A percentile compares a stretch with the other conserved stretches of the same genome.
These are phyloP conservation scores for Galerucella pusilla DNA, from an alignment of 2,888 invertebrate genomes.

Conservation along the genomic window DNA sequence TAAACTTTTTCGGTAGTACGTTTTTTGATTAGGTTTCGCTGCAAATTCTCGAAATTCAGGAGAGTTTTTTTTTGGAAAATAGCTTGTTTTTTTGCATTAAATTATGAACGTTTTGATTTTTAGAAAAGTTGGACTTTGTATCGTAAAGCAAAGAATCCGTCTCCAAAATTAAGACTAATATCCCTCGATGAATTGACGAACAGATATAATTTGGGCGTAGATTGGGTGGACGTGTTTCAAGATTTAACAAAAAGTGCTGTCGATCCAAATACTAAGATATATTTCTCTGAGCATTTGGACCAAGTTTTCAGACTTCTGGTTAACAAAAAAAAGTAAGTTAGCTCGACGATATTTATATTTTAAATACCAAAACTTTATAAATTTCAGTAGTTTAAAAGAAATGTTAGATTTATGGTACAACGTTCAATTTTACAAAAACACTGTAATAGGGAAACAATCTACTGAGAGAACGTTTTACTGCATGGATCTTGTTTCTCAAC, in stretches of 20 bases:
- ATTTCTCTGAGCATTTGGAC: constrained; percentile 15
- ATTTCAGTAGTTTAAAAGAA: constrained; percentile 25
- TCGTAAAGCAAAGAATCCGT: constrained; percentile 1
- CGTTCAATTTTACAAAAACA: constrained; percentile 27
- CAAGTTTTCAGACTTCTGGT: constrained; percentile 13
- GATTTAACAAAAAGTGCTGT: constrained; percentile 19
- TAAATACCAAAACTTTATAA: neutral
- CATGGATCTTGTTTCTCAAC: constrained; percentile 25
- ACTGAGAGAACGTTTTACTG: constrained; percentile 15
- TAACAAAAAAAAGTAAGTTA: constrained; percentile 22
- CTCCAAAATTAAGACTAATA: constrained; percentile 5
- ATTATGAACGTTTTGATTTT: neutral
- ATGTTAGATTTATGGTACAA: constrained; percentile 36
- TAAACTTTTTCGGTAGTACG: too few species aligned
- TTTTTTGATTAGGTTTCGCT: too few species aligned
- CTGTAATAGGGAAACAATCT: constrained; percentile 11
- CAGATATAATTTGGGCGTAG: constrained; percentile 16
- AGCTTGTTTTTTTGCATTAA: too few species aligned
- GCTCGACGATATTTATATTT: neutral
- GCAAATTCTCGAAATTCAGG: too few species aligned
- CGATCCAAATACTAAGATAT: constrained; percentile 19
- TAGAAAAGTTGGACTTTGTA: constrained; percentile 15
- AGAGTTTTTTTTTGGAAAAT: too few species aligned
- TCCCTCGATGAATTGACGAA: constrained; percentile 19
- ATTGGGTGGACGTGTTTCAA: constrained; percentile 29